These are phyloP conservation scores for Mionectes macconnelli DNA, from an alignment of 2,113 vertebrate species.

Conservation along the genomic window DNA sequence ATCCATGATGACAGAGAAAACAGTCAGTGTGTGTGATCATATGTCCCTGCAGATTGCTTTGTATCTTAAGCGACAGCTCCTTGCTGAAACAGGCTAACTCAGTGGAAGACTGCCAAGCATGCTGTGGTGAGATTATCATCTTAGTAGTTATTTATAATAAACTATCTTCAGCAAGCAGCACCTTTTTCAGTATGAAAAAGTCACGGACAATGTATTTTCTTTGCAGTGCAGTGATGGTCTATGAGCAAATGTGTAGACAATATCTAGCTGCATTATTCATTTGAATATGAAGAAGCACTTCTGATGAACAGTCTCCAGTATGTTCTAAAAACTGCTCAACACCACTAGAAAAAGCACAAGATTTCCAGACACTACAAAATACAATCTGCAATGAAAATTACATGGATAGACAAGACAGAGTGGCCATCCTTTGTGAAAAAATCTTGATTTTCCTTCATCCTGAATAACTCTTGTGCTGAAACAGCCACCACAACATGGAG, in stretches of 20 bases:
- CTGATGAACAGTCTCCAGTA: not conserved
- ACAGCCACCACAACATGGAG: not conserved
- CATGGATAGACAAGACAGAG: not conserved
- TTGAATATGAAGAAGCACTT: not conserved
- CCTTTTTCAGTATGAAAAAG: constrained; percentile 55
- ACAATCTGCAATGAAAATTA: not conserved
- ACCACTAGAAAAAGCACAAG: not conserved
- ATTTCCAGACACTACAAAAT: not conserved
- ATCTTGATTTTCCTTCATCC: not conserved
- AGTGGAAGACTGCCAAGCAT: constrained; percentile 62
- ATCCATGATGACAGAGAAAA: constrained; percentile 66
- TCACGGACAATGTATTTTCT: constrained; percentile 40
- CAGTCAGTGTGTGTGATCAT: constrained; percentile 67
- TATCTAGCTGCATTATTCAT: not conserved
- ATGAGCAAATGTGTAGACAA: not conserved
- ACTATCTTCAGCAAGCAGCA: constrained; percentile 49
- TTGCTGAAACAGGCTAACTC: constrained; percentile 63
- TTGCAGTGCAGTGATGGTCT: not conserved
- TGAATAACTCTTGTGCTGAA: not conserved
- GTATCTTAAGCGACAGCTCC: constrained; percentile 64
- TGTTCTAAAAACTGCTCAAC: not conserved
- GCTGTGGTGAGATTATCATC: constrained; percentile 66
- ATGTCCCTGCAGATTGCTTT: constrained; percentile 67
- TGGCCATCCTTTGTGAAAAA: not conserved
- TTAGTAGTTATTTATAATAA: constrained; percentile 62